These are phyloP conservation scores for Gymnodraco acuticeps DNA, from an alignment of 2,797 vertebrate species.

Conservation along the genomic window DNA sequence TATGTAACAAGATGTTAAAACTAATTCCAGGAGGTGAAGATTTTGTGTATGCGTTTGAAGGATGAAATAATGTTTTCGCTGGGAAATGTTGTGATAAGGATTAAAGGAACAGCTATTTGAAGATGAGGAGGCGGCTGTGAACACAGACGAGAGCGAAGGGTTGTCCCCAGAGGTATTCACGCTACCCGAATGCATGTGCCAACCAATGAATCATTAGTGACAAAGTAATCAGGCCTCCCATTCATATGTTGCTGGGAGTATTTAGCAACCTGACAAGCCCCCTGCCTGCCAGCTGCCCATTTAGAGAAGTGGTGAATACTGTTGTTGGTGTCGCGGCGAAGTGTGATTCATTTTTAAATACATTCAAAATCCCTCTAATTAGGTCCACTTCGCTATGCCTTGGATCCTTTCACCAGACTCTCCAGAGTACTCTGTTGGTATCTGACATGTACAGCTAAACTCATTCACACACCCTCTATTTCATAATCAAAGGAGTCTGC, in stretches of 20 bases:
- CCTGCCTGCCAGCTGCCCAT: slow-evolving; percentile 74
- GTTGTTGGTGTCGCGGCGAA: slow-evolving; percentile 56
- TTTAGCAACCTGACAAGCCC: slow-evolving; percentile 57
- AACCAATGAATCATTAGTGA: slow-evolving; percentile 72
- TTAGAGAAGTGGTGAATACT: slow-evolving; percentile 64
- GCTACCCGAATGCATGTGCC: slow-evolving; percentile 16
- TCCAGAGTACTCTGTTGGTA: slow-evolving; percentile 57
- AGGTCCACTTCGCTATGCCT: slow-evolving; percentile 64
- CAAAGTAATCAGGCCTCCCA: slow-evolving; percentile 76
- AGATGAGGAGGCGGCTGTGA: slow-evolving; percentile 7
- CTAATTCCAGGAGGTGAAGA: not conserved
- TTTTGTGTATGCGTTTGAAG: not conserved
- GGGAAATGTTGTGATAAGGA: not conserved
- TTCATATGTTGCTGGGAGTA: slow-evolving; percentile 65
- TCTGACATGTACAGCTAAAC: slow-evolving; percentile 49
- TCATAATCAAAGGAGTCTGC: slow-evolving; percentile 67
- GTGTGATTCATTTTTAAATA: slow-evolving; percentile 72
- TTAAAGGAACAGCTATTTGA: slow-evolving; percentile 9
- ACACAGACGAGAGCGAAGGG: slow-evolving; percentile 22
- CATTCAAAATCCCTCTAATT: slow-evolving; percentile 71
- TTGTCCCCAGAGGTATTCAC: slow-evolving; percentile 43
- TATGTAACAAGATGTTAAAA: not conserved
- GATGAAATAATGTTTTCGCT: not conserved
- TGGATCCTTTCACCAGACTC: slow-evolving; percentile 61
- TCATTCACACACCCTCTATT: slow-evolving; percentile 54